phyloP scores from a whole-genome alignment of 2,888 invertebrate species.

The Strigamia maritima region DNA sequence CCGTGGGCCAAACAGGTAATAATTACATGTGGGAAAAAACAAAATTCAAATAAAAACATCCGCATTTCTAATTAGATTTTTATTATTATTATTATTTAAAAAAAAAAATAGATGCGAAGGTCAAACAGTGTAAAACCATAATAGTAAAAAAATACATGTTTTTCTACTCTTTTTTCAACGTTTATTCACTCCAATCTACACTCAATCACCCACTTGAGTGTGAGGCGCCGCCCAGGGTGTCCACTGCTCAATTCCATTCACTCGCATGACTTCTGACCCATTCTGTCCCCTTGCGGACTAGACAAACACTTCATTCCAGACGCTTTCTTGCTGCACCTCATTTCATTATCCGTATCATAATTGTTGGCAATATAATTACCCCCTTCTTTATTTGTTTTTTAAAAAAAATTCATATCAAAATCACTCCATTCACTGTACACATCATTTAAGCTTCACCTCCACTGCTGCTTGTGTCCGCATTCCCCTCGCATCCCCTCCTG shows the following conservation, averaged over 20 bases:
- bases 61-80: neutral
- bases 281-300: constrained; percentile 31
- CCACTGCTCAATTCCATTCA: constrained; percentile 15
- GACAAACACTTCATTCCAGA: constrained; percentile 27
- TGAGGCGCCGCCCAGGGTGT: constrained; percentile 32
- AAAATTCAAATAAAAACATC: neutral
- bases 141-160: neutral
- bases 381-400: neutral
- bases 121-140: neutral
- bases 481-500: constrained; percentile 6
- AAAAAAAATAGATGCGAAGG: neutral
- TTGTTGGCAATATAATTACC: constrained; percentile 13
- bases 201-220: constrained; percentile 34
- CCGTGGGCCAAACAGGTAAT: constrained; percentile 22
- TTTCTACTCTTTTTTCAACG: neutral
- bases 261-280: constrained; percentile 25
- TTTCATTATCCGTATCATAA: constrained; percentile 27
- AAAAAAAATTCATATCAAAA: constrained; percentile 28
- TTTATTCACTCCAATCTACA: constrained; percentile 15
- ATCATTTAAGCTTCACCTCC: constrained; percentile 21
- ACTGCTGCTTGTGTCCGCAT: constrained; percentile 2
- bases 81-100: neutral
- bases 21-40: neutral
- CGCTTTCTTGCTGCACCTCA: constrained; percentile 25
- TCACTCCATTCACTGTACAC: constrained; percentile 17